Evolutionary conservation across 2,888 invertebrate genomes (phyloP), one percentile per base, ranked within the genome.

Genomic region (Hybos culiciformis): DNA sequence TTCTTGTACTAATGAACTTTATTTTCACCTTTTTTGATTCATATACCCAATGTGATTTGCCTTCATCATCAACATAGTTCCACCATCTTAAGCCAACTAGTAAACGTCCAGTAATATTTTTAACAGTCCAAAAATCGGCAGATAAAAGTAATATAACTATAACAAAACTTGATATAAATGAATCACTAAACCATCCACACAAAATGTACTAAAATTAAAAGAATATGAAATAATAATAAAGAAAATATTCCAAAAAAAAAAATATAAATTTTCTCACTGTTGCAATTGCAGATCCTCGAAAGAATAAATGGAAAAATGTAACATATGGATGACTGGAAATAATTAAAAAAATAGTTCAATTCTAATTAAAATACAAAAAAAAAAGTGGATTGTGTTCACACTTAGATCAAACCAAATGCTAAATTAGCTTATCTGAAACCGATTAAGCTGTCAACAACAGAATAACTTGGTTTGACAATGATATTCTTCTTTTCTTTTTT

Each of bases 91-190:
- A 69, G 1, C 97, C 97, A 18, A 96, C 97, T 63, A 98, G 74
- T 36, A 97, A 70, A 40, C 97, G 76, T 24, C 97, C 96, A 47
- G 90, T 91, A 7, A 65, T 62, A 41, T 66, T 66, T 70, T 98
- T 98, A 1, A 97, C 96, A 12, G 92, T 92, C 98, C 98, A 98
- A 70, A 98, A 98, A 65, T 99, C 98, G 69, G 96, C 84, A 0
- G 96, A 96, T 7, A 98, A 72, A 42, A 98, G 72, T 21, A 96
- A 69, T 11, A 91, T 77, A 29, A 97, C 81, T 23, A 83, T 72
- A 37, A 99, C 88, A 69, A 98, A 98, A 68, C 84, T 90, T n/a
- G 88, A 82, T 49, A 98, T 93, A 66, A 96, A 98, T 51, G 91
- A 91, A 57, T 78, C 76, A 2, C 83, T 84, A 69, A 96, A 90